Evolutionary conservation across 2,888 invertebrate species (phyloP).

Genomic region (Ectemnius lituratus): DNA sequence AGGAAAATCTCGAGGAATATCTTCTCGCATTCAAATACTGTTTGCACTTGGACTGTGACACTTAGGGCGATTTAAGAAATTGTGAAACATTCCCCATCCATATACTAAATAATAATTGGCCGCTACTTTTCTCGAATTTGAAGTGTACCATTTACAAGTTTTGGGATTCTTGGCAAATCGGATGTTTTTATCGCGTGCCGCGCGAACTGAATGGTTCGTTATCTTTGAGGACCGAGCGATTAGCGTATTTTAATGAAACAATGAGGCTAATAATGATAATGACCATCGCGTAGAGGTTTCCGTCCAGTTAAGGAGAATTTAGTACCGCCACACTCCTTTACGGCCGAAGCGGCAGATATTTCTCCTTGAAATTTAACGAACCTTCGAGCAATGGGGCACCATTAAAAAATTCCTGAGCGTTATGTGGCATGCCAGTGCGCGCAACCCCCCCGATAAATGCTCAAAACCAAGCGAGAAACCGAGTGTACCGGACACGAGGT

Average conservation of each 20-base stretch:
- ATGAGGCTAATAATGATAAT: slow-evolving; percentile 27
- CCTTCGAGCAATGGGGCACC: slow-evolving; percentile 65
- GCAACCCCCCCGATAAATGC: slow-evolving; percentile 58
- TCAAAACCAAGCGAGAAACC: slow-evolving; percentile 19
- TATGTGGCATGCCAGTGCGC: slow-evolving; percentile 62
- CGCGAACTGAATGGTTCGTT: slow-evolving; percentile 32
- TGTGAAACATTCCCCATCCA: no score
- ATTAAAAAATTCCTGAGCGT: slow-evolving; percentile 69
- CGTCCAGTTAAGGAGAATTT: slow-evolving; percentile 49
- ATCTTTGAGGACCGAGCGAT: slow-evolving; percentile 32
- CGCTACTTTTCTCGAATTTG: no score
- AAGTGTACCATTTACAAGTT: no score
- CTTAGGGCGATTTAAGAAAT: no score
- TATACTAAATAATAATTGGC: no score
- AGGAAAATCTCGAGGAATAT: not conserved
- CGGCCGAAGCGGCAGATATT: slow-evolving; percentile 48
- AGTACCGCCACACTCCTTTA: slow-evolving; percentile 41
- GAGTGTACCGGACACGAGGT: slow-evolving; percentile 16
- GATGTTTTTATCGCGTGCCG: not conserved
- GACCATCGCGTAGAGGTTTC: slow-evolving; percentile 8
- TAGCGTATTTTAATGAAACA: slow-evolving; percentile 39
- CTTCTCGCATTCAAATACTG: not conserved
- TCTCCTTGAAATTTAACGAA: slow-evolving; percentile 64
- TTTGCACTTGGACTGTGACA: no score
- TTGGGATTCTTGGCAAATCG: no score